Evolutionary conservation across 2,888 invertebrate genomes (phyloP).

Genomic region (Epistrophella euchroma): DNA sequence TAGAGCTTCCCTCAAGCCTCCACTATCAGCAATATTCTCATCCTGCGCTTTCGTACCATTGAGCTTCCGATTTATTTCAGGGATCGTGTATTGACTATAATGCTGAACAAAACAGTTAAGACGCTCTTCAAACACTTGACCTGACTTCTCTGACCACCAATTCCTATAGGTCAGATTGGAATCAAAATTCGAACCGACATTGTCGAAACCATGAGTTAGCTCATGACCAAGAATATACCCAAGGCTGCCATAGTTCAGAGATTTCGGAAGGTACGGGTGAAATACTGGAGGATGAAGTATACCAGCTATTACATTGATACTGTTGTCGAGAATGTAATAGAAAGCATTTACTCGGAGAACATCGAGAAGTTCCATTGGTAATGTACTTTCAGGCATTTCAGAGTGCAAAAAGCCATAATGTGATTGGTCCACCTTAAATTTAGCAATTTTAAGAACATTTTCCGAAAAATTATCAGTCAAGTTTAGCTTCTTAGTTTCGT

Average conservation of each 20-base stretch:
- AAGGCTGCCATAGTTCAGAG: slow-evolving; percentile 78
- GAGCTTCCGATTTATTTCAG: slow-evolving; percentile 80
- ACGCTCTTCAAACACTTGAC: slow-evolving; percentile 78
- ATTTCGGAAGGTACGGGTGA: slow-evolving; percentile 77
- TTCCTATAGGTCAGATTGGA: slow-evolving; percentile 75
- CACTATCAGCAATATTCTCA: slow-evolving; percentile 82
- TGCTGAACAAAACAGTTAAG: slow-evolving; percentile 80
- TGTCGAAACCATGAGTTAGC: slow-evolving; percentile 81
- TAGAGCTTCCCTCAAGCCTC: slow-evolving; percentile 79
- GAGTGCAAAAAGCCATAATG: slow-evolving; percentile 78
- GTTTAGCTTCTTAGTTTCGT: slow-evolving; percentile 77
- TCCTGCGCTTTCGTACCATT: slow-evolving; percentile 80
- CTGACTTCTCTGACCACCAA: slow-evolving; percentile 81
- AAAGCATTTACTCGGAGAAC: slow-evolving; percentile 81
- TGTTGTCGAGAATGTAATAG: slow-evolving; percentile 81
- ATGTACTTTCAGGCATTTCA: slow-evolving; percentile 67
- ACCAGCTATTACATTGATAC: slow-evolving; percentile 81
- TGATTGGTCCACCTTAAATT: slow-evolving; percentile 75
- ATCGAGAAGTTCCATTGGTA: slow-evolving; percentile 79
- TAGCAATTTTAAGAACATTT: slow-evolving; percentile 73
- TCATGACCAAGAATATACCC: slow-evolving; percentile 82
- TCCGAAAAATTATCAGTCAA: slow-evolving; percentile 78
- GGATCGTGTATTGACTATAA: slow-evolving; percentile 79
- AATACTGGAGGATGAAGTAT: slow-evolving; percentile 80
- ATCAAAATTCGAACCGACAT: slow-evolving; percentile 78